A percentile compares a stretch with the other conserved stretches of the same genome.
Conservation (phyloP, 2,797 vertebrate genomes). For the Nannoperca obscura region DNA sequence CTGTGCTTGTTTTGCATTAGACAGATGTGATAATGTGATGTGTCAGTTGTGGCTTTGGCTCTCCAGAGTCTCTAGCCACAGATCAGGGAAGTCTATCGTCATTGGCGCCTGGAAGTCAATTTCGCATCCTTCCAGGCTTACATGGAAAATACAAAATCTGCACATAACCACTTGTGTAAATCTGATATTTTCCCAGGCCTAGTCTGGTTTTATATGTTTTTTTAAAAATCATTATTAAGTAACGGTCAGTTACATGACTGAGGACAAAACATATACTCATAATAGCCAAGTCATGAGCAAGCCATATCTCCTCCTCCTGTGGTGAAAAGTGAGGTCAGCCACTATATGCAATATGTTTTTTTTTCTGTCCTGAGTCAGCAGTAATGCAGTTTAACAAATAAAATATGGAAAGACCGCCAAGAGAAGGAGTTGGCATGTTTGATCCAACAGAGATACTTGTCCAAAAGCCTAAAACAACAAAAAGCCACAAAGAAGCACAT, state of each 20-base stretch:
- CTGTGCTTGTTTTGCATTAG: slow-evolving; percentile 49
- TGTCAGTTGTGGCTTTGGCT: slow-evolving; percentile 71
- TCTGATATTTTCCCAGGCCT: slow-evolving; percentile 59
- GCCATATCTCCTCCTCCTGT: slow-evolving; percentile 52
- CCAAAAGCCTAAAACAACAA: slow-evolving; percentile 7
- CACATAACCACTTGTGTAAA: slow-evolving; percentile 53
- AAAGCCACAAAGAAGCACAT: slow-evolving; percentile 14
- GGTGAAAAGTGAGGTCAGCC: slow-evolving; percentile 59
- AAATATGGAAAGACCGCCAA: slow-evolving; percentile 23
- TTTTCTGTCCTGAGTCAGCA: slow-evolving; percentile 61
- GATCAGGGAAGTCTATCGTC: slow-evolving; percentile 60
- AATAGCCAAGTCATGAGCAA: slow-evolving; percentile 54
- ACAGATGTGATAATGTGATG: slow-evolving; percentile 48
- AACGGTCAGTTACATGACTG: slow-evolving; percentile 39
- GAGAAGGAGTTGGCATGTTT: slow-evolving; percentile 16
- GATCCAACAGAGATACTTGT: slow-evolving; percentile 7
- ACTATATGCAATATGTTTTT: slow-evolving; percentile 11
- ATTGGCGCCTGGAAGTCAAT: slow-evolving; percentile 64
- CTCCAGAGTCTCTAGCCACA: slow-evolving; percentile 45
- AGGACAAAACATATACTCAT: slow-evolving; percentile 29
- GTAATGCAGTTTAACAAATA: slow-evolving; percentile 5
- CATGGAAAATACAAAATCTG: slow-evolving; percentile 67
- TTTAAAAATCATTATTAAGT: slow-evolving; percentile 34
- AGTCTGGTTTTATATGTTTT: slow-evolving; percentile 40
- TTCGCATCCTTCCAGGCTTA: slow-evolving; percentile 54